Evolutionary conservation across 2,888 invertebrate species (phyloP).

Genomic region (Phyto melanocephala): DNA sequence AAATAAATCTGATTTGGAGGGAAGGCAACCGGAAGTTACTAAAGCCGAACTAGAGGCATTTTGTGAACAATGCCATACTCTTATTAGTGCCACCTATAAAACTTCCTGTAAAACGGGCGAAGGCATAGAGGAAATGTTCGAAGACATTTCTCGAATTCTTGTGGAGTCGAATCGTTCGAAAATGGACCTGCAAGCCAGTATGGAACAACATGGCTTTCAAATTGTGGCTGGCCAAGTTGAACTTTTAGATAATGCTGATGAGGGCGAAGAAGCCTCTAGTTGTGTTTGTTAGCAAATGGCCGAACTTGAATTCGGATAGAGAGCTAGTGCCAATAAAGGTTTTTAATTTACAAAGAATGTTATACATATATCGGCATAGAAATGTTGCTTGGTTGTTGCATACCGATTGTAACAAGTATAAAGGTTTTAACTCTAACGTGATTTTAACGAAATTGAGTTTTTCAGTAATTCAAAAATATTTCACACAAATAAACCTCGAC

Average conservation of each 20-base stretch:
- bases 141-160: conserved; percentile 90
- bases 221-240: conserved; percentile 80
- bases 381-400: too few species aligned
- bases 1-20: conserved; percentile 91
- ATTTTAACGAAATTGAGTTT: too few species aligned
- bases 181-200: conserved; percentile 86
- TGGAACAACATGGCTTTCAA: conserved; percentile 88
- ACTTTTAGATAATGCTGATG: conserved; percentile 77
- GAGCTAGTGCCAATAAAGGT: not conserved
- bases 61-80: conserved; percentile 94
- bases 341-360: not conserved
- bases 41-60: conserved; percentile 94
- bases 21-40: conserved; percentile 85
- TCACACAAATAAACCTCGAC: too few species aligned
- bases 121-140: conserved; percentile 94
- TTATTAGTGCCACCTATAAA: conserved; percentile 92
- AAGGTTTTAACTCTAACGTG: too few species aligned
- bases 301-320: conserved; percentile 75
- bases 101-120: conserved; percentile 93
- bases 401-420: too few species aligned
- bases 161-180: conserved; percentile 90
- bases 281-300: conserved; percentile 78
- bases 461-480: too few species aligned
- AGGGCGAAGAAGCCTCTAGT: conserved; percentile 69
- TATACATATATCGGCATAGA: too few species aligned